phyloP scores from a whole-genome alignment of 2,888 invertebrate genomes.

The Neoitamus cyanurus region DNA sequence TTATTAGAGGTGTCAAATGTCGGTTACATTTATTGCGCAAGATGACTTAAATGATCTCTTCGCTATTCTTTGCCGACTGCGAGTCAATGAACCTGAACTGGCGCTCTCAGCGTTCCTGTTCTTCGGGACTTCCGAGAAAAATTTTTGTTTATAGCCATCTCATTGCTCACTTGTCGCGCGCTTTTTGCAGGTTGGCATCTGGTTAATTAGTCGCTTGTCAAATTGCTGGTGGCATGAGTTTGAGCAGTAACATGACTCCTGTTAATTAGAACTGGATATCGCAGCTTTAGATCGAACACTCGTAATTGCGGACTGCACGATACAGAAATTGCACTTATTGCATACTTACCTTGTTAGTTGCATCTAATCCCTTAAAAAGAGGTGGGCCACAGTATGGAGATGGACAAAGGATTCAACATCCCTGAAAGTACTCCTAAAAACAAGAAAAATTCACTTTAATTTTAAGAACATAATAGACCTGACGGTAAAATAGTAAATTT shows the following conservation, averaged over 20 bases:
- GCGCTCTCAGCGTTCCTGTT: neutral
- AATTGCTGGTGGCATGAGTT: constrained; percentile 10
- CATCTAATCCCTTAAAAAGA: neutral
- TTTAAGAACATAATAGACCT: neutral
- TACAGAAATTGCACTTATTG: neutral
- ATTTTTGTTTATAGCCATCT: neutral
- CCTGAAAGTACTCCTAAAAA: neutral
- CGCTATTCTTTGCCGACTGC: neutral
- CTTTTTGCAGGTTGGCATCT: constrained; percentile 3
- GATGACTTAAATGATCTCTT: constrained; percentile 11
- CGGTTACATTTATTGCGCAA: neutral
- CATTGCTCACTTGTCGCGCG: constrained; percentile 15
- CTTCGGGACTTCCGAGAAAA: neutral
- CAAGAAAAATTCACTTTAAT: neutral
- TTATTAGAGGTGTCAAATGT: constrained; percentile 31
- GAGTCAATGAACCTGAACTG: neutral
- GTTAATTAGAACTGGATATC: constrained; percentile 7
- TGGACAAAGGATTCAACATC: neutral
- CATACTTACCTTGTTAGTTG: constrained; percentile 7
- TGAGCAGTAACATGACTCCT: constrained; percentile 1
- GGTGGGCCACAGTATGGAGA: neutral
- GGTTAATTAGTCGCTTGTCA: constrained; percentile 25
- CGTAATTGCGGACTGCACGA: neutral
- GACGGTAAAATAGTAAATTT: too few species aligned
- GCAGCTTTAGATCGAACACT: neutral